Evolutionary conservation across 64 coral and sea anemone genomes (phyloP).

Genomic region (Anthopleura sola): DNA sequence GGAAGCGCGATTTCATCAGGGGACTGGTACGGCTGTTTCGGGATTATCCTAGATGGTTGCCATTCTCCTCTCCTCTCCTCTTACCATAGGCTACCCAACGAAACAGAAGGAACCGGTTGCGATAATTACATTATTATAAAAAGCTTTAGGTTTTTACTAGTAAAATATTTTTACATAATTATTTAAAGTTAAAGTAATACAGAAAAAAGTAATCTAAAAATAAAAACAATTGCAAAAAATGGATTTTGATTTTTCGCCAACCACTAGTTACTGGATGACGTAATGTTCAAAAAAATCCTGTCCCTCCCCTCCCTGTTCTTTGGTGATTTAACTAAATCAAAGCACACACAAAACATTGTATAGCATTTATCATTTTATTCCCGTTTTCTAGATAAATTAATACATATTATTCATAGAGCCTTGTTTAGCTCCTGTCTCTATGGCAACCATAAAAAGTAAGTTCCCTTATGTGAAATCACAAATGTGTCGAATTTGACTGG

Average conservation of each 20-base stretch:
- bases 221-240: too few relatives aligned
- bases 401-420: slow-evolving; percentile 4
- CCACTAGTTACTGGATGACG: too few relatives aligned
- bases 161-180: too few relatives aligned
- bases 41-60: too few relatives aligned
- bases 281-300: neutral
- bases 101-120: too few relatives aligned
- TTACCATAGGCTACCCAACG: neutral
- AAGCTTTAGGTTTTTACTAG: too few relatives aligned
- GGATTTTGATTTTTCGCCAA: too few relatives aligned
- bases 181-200: too few relatives aligned
- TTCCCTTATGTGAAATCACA: neutral
- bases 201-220: too few relatives aligned
- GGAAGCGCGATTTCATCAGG: too few relatives aligned
- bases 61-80: neutral
- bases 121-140: too few relatives aligned
- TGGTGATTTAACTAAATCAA: neutral
- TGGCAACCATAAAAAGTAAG: neutral
- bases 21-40: neutral
- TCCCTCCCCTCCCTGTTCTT: neutral
- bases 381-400: slow-evolving; percentile 1
- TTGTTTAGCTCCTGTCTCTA: neutral
- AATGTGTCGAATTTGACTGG: neutral
- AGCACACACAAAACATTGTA: too few relatives aligned
- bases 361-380: slow-evolving; percentile 2